Percentiles rank a stretch among this genome's conserved stretches.
Conservation (phyloP, 2,113 vertebrate genomes). For the Poeciliopsis retropinna region DNA sequence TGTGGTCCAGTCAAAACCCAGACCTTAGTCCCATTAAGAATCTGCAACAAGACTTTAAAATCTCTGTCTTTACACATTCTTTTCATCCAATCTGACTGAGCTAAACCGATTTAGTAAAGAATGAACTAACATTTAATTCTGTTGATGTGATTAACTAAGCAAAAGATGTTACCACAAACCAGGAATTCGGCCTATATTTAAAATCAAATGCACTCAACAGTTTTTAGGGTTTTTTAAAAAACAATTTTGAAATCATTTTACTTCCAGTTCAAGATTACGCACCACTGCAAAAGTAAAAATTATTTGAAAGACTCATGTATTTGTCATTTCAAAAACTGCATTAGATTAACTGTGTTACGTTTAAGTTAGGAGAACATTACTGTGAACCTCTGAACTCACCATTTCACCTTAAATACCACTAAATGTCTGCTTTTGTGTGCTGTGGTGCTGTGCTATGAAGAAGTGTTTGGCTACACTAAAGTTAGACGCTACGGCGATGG, state of each 20-base stretch:
- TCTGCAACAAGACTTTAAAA: neutral
- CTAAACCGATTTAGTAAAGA: neutral
- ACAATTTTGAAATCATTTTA: no score
- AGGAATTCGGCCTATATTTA: no score
- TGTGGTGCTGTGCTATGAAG: neutral
- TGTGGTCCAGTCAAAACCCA: neutral
- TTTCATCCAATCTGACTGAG: neutral
- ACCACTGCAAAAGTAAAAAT: no score
- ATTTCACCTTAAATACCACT: no score
- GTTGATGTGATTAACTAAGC: neutral
- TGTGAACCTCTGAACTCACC: neutral
- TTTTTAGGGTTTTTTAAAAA: no score
- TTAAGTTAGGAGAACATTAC: neutral
- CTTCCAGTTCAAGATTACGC: no score
- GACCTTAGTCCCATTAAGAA: no score
- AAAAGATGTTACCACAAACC: neutral
- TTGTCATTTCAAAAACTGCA: no score
- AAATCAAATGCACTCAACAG: no score
- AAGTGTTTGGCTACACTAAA: neutral
- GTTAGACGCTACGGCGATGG: no score
- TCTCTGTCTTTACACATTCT: neutral
- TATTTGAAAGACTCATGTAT: neutral
- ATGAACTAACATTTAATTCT: neutral
- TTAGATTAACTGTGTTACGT: neutral
- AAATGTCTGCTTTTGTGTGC: neutral